Evolutionary conservation across 2,888 invertebrate species (phyloP), one percentile per base, ranked within the genome.

Genomic region (Drosophila gaucha): DNA sequence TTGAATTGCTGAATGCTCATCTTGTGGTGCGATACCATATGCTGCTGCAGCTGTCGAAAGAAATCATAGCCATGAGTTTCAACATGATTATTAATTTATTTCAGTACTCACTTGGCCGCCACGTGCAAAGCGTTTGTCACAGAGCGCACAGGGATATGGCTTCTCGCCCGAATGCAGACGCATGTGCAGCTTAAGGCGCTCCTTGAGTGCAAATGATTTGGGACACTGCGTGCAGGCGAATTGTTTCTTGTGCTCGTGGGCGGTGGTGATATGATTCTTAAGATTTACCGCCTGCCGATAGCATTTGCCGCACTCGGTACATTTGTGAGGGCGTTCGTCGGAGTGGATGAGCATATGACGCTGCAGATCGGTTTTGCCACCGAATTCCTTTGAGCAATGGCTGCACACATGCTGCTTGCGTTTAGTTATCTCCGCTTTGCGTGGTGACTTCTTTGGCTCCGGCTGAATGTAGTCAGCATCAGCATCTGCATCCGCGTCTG

Each of bases 151-250:
- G 38, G 92, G 92, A 91, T 95, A 95, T 0, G 95, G 95, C 77
- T 94, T 94, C 80, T 94, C 94, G 0, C 95, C 95, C 0, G 95
- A 94, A 90, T 97, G 97, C 14, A 94, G 93, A 8, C 95, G 93
- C 80, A 96, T 92, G 90, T 97, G 97, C 51, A 95, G 91, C 72
- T 94, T 93, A 55, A 97, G 92, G 31, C 96, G 94, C 85, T 96
- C 96, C 90, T 96, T 95, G 12, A 96, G 92, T 0, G 95, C 94
- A 89, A 97, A 97, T 30, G 94, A 93, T 89, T 96, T 96, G 49
- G 94, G 93, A 90, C 97, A 97, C 74, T 95, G 94, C 80, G 94
- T 92, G 89, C 97, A 97, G 47, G 94, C 93, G 90, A 94, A 96
- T 24, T 94, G 84, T 6, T 89, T 88, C 35, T 89, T 85, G 12